Percentiles rank a stretch among this genome's conserved stretches.
These are phyloP conservation scores for Bolborhynchus lineola DNA, from an alignment of 2,113 vertebrate genomes.

Conservation along the genomic window DNA sequence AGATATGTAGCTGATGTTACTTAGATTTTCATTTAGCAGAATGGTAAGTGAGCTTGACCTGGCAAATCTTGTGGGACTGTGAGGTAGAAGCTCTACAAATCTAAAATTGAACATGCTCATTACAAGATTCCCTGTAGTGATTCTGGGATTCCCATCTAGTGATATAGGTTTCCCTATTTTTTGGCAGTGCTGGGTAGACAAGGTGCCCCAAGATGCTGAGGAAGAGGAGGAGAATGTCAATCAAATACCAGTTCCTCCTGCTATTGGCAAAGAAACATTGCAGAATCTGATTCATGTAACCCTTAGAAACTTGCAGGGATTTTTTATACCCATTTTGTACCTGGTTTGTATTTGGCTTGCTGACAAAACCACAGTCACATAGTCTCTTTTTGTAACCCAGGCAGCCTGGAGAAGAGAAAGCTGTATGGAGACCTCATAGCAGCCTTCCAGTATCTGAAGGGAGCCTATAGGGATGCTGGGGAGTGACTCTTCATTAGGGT, in stretches of 20 bases:
- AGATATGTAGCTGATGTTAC: neutral
- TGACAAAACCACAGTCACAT: neutral
- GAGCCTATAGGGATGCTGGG: no score
- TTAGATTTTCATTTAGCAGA: neutral
- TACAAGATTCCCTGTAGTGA: neutral
- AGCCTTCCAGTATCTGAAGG: no score
- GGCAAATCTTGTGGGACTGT: neutral
- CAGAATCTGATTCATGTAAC: neutral
- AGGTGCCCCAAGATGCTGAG: neutral
- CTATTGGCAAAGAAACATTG: neutral
- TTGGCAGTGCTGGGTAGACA: neutral
- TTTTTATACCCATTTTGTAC: neutral
- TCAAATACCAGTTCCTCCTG: neutral
- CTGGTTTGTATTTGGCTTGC: neutral
- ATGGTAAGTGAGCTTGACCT: neutral
- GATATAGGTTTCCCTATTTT: neutral
- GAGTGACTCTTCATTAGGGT: no score
- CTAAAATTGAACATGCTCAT: neutral
- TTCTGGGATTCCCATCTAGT: neutral
- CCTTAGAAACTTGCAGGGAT: neutral
- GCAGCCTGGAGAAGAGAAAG: neutral
- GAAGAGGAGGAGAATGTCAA: neutral
- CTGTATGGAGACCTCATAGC: no score
- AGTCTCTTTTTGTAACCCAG: neutral
- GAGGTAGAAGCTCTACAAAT: neutral